Percentiles rank a stretch among this genome's conserved stretches.
phyloP scores from a whole-genome alignment of 2,113 vertebrate genomes.

The Cyrtonyx montezumae region DNA sequence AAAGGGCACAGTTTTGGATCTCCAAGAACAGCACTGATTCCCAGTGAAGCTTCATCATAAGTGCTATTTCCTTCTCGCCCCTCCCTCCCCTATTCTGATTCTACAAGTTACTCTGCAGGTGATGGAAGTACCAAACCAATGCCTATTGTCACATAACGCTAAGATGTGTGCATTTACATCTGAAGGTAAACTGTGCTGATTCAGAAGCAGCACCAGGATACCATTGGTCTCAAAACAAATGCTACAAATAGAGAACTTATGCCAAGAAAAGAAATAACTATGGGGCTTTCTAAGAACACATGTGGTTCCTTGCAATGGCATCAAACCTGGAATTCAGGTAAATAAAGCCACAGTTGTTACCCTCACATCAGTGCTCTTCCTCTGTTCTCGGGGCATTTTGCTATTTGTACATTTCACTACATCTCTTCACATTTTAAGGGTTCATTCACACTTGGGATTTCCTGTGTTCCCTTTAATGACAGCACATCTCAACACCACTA shows the following conservation, averaged over 20 bases:
- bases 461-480: background rate
- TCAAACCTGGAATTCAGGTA: background rate
- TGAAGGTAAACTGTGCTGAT: background rate
- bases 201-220: background rate
- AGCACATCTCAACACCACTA: background rate
- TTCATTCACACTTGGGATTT: background rate
- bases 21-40: background rate
- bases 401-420: background rate
- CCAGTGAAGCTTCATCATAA: background rate
- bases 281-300: background rate
- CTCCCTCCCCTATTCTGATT: background rate
- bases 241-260: background rate
- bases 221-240: background rate
- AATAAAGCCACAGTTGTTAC: fast-evolving
- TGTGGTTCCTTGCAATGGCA: background rate
- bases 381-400: background rate
- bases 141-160: background rate
- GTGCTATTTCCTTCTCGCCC: background rate
- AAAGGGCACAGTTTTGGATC: background rate
- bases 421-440: background rate
- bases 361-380: background rate
- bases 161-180: background rate
- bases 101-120: background rate
- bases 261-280: background rate
- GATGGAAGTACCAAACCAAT: background rate